These are phyloP conservation scores for Amphiprion clarkii DNA, from an alignment of 2,797 vertebrate species.

Conservation along the genomic window DNA sequence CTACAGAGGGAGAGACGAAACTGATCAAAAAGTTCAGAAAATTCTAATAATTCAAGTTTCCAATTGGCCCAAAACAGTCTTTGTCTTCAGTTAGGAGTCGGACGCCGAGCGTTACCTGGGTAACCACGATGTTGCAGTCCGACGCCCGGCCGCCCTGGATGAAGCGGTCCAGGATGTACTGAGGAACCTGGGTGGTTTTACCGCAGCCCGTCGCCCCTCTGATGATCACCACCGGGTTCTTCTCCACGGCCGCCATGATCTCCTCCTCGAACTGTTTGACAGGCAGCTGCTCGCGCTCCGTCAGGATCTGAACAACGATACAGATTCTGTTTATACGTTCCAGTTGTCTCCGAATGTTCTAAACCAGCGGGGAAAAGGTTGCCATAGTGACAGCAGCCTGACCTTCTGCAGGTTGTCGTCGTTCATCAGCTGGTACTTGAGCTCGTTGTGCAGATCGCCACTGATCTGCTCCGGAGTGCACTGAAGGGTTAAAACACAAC, in stretches of 20 bases:
- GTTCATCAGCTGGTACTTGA: slow-evolving; percentile 88
- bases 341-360: background rate
- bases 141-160: slow-evolving; percentile 86
- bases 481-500: slow-evolving; percentile 67
- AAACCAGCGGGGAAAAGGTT: fast-evolving
- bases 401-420: slow-evolving; percentile 91
- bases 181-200: slow-evolving; percentile 97
- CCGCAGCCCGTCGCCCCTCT: slow-evolving; percentile 96
- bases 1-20: slow-evolving; percentile 71
- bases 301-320: slow-evolving; percentile 80
- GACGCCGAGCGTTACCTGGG: slow-evolving; percentile 87
- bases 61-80: too few species aligned
- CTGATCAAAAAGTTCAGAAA: too few species aligned
- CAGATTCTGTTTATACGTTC: background rate
- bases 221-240: slow-evolving; percentile 92
- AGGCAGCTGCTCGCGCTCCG: slow-evolving; percentile 89
- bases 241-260: slow-evolving; percentile 86
- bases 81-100: too few species aligned
- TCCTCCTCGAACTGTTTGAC: slow-evolving; percentile 93
- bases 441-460: slow-evolving; percentile 87
- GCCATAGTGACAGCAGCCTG: background rate
- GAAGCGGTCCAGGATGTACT: slow-evolving; percentile 94
- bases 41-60: too few species aligned
- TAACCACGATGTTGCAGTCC: slow-evolving; percentile 96
- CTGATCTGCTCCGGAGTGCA: slow-evolving; percentile 96